Base-by-base conservation (phyloP, 2,888 invertebrate genomes). In the Panorpa germanica region DNA sequence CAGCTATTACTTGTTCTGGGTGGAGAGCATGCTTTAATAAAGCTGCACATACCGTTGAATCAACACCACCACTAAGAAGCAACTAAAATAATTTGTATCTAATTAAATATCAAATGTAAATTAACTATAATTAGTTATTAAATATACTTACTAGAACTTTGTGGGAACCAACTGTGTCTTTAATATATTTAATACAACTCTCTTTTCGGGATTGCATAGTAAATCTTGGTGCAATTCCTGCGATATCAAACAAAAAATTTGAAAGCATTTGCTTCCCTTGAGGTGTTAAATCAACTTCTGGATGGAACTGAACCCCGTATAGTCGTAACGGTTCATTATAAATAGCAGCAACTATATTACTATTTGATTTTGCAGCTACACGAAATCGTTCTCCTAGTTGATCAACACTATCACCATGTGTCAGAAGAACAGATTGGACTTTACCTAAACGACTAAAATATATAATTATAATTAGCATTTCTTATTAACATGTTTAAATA, bases 21-120 rank as follows among this genome's bases (percentile, higher is more conserved):
- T 71, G 68, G 28, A 99, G 62, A 7, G 96, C 91, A 50, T 80
- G 80, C 52, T 85, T 76, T 30, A 98, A 61, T 35, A 99, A 59
- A 13, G 95, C 95, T 15, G 95, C 95, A 59, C 96, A 98, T 7
- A 99, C 98, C n/a, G 96, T 90, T 1, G 96, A 98, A 58, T 99
- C 98, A 4, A 98, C 98, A 15, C 98, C 98, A 12, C 98, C 98
- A 52, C 95, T 95, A 31, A 93, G 76, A 47, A 95, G 56, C 51
- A 90, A 70, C 77, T 91, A 47, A 8, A 47, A 48, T 32, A 20
- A 36, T 38, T 36, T 12, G 13, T 19, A 30, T 20, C 21, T 12
- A 10, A 17, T 28, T 29, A 31, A n/a, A 30, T 21, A 31, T 25
- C 27, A 53, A n/a, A n/a, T n/a, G n/a, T n/a, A n/a, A n/a, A n/a